A percentile compares a stretch with the other conserved stretches of the same genome.
These are phyloP conservation scores for Tetranychus urticae DNA, from an alignment of 1,140 invertebrate genomes.

Conservation along the genomic window DNA sequence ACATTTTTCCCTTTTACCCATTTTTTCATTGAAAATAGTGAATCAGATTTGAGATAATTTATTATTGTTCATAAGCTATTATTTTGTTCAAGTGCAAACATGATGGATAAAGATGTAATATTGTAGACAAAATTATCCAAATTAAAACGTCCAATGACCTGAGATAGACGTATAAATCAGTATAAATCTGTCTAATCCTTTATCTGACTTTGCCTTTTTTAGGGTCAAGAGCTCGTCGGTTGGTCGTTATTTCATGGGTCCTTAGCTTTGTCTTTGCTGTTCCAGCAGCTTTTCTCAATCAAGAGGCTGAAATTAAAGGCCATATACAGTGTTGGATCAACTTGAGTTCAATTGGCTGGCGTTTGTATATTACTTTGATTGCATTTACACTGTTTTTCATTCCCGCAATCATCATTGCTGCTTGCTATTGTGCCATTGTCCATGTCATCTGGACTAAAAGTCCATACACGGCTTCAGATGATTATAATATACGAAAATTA, in stretches of 20 bases:
- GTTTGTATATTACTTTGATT: constrained; percentile 60
- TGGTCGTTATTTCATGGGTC: constrained; percentile 53
- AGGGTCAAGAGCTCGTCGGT: constrained; percentile 49
- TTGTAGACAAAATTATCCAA: too few relatives aligned
- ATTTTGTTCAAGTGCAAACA: too few relatives aligned
- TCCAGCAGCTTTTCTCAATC: constrained; percentile 55
- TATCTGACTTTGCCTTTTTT: too few relatives aligned
- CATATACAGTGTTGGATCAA: constrained; percentile 74
- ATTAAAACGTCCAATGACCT: too few relatives aligned
- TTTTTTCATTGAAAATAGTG: too few relatives aligned
- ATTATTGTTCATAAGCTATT: too few relatives aligned
- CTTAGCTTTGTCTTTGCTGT: constrained; percentile 55
- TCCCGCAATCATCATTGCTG: constrained; percentile 65
- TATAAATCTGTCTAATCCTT: too few relatives aligned
- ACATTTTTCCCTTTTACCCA: too few relatives aligned
- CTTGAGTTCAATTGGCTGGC: constrained; percentile 45
- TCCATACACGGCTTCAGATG: constrained; percentile 12
- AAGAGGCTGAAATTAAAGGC: constrained; percentile 34
- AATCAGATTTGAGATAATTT: constrained; percentile 19
- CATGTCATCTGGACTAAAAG: constrained; percentile 66
- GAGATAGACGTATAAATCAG: too few relatives aligned
- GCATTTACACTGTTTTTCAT: constrained; percentile 57
- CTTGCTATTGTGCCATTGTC: constrained; percentile 74
- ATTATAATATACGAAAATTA: not conserved
- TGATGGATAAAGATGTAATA: too few relatives aligned